Conservation (phyloP, 1,140 invertebrate species). For the Bombus affinis region DNA sequence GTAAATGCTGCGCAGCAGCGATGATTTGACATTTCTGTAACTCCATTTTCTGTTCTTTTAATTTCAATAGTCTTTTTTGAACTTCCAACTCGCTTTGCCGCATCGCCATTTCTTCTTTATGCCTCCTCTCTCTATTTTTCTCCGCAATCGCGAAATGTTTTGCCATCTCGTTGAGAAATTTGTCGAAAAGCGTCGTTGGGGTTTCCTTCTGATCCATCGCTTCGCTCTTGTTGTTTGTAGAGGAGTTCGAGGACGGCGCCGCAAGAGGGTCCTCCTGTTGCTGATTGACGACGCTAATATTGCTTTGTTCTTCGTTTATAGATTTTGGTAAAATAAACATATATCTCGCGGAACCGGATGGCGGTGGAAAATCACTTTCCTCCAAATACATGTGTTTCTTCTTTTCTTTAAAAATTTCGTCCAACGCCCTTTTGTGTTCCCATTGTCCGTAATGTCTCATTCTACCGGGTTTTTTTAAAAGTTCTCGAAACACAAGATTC, state of each 20-base stretch:
- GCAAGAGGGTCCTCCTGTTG: conserved; percentile 42
- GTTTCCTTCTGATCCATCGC: conserved; percentile 26
- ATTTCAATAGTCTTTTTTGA: conserved; percentile 67
- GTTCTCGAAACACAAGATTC: conserved; percentile 71
- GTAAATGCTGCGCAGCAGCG: conserved; percentile 66
- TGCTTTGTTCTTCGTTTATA: not conserved
- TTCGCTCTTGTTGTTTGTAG: conserved; percentile 23
- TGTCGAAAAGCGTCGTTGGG: conserved; percentile 54
- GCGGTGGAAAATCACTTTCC: conserved; percentile 58
- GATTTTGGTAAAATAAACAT: conserved; percentile 57
- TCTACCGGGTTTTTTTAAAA: conserved; percentile 73
- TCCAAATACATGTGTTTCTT: conserved; percentile 68
- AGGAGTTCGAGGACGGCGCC: not conserved
- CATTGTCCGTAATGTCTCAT: conserved; percentile 75
- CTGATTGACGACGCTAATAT: not conserved
- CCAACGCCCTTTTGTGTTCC: conserved; percentile 74
- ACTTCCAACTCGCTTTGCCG: conserved; percentile 68
- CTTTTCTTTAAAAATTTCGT: conserved; percentile 74
- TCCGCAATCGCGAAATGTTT: conserved; percentile 64
- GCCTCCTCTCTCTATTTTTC: conserved; percentile 72
- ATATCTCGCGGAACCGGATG: conserved; percentile 53
- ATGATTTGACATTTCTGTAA: conserved; percentile 66
- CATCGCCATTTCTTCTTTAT: conserved; percentile 73
- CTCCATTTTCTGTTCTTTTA: conserved; percentile 73
- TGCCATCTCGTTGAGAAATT: conserved; percentile 59